Conservation (phyloP, 2,113 vertebrate species). For the Varanus komodoensis region DNA sequence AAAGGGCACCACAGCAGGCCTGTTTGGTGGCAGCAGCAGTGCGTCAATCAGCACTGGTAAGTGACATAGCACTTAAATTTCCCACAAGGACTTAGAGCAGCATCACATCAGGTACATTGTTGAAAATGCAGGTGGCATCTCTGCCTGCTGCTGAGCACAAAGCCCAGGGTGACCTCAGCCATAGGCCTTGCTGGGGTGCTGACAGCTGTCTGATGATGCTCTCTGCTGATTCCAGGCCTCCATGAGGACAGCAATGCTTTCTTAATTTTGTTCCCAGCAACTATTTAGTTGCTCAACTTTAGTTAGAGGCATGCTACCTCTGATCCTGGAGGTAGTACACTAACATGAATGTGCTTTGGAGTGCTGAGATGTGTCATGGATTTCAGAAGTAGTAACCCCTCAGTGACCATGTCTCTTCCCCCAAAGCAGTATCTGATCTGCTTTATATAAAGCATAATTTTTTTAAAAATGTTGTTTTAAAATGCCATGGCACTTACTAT, state of each 20-base stretch:
- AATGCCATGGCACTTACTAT: too few relatives aligned
- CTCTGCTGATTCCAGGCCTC: not conserved
- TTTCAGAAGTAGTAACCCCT: too few relatives aligned
- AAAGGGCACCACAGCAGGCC: not conserved
- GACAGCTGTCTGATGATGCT: not conserved
- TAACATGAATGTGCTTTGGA: too few relatives aligned
- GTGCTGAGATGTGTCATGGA: too few relatives aligned
- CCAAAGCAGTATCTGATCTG: too few relatives aligned
- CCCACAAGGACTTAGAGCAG: too few relatives aligned
- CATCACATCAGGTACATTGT: not conserved
- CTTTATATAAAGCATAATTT: too few relatives aligned
- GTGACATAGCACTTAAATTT: too few relatives aligned
- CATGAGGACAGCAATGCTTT: not conserved
- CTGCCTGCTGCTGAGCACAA: not conserved
- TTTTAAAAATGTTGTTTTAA: too few relatives aligned
- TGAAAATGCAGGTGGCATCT: not conserved
- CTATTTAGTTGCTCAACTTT: not conserved
- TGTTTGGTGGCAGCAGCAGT: not conserved
- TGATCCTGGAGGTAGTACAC: too few relatives aligned
- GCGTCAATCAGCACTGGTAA: not conserved
- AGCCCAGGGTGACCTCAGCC: not conserved
- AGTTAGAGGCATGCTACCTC: too few relatives aligned
- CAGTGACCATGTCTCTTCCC: too few relatives aligned
- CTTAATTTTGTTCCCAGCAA: not conserved
- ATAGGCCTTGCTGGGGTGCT: not conserved